Percentiles rank a stretch among this genome's conserved stretches.
Conservation (phyloP, 2,888 invertebrate species). For the Marronus borbonicus region DNA sequence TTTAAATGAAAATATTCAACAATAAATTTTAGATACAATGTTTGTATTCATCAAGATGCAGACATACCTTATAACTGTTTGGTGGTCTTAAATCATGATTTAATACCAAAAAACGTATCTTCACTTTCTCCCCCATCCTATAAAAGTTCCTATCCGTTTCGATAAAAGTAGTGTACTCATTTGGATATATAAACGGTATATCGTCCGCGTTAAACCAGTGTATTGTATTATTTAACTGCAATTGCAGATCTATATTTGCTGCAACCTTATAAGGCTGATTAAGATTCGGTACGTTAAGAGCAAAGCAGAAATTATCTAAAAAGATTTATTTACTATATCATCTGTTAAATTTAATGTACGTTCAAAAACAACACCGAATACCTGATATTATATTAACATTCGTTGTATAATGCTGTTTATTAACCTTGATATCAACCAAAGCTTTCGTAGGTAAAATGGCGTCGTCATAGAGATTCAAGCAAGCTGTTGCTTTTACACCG, state of each 20-base stretch:
- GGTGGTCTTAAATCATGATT: constrained; percentile 71
- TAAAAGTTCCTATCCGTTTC: constrained; percentile 74
- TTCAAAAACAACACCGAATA: constrained; percentile 52
- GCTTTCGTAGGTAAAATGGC: constrained; percentile 60
- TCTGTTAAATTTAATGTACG: not conserved
- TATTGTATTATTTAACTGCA: constrained; percentile 61
- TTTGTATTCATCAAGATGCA: too few relatives aligned
- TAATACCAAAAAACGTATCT: constrained; percentile 71
- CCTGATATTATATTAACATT: constrained; percentile 63
- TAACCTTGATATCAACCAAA: constrained; percentile 65
- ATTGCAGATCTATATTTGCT: constrained; percentile 64
- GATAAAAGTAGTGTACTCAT: constrained; percentile 71
- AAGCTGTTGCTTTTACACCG: constrained; percentile 66
- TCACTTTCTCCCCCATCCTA: constrained; percentile 74
- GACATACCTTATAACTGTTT: constrained; percentile 56
- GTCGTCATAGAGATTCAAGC: constrained; percentile 64
- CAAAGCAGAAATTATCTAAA: constrained; percentile 66
- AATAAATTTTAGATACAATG: too few relatives aligned
- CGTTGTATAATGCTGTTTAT: constrained; percentile 62
- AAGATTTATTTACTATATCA: constrained; percentile 42
- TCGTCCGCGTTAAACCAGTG: constrained; percentile 65
- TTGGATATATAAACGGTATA: constrained; percentile 66
- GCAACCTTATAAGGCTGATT: constrained; percentile 59
- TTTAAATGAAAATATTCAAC: too few relatives aligned
- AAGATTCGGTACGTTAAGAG: constrained; percentile 61